These are phyloP conservation scores for Ethmia dodecea DNA, from an alignment of 2,888 invertebrate species.

Conservation along the genomic window DNA sequence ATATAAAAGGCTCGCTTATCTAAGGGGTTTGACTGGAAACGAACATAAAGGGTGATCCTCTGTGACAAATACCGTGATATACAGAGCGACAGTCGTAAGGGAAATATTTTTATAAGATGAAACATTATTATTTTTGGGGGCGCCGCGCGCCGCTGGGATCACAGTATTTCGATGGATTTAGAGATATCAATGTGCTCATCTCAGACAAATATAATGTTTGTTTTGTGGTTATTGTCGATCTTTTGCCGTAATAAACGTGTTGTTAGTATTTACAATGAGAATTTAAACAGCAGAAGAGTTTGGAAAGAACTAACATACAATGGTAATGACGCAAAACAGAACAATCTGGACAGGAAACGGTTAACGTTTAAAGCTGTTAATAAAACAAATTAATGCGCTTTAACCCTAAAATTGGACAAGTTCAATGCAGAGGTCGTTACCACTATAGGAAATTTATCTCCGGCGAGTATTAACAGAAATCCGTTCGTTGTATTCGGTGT, in stretches of 20 bases:
- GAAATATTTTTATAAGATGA: slow-evolving; percentile 78
- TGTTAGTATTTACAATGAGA: background rate
- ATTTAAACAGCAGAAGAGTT: background rate
- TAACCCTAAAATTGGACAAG: slow-evolving; percentile 77
- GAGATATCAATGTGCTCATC: slow-evolving; percentile 38
- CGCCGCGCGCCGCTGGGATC: slow-evolving; percentile 64
- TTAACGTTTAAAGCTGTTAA: slow-evolving; percentile 66
- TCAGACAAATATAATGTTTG: slow-evolving; percentile 17
- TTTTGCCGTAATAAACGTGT: slow-evolving; percentile 2
- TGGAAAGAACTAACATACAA: slow-evolving; percentile 38
- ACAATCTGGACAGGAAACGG: slow-evolving; percentile 63
- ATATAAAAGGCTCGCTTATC: slow-evolving; percentile 78
- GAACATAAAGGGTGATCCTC: slow-evolving; percentile 79
- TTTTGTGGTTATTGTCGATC: slow-evolving; percentile 22
- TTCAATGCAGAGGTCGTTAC: slow-evolving; percentile 75
- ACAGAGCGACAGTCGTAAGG: slow-evolving; percentile 75
- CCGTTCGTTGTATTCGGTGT: slow-evolving; percentile 74
- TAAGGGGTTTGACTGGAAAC: slow-evolving; percentile 78
- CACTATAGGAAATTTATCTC: slow-evolving; percentile 74
- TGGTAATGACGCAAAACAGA: slow-evolving; percentile 46
- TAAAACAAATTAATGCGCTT: slow-evolving; percentile 73
- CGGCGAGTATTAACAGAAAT: slow-evolving; percentile 73
- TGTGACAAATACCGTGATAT: slow-evolving; percentile 78
- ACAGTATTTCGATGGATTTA: slow-evolving; percentile 65
- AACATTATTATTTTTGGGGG: slow-evolving; percentile 77